These are phyloP conservation scores for Anas platyrhynchos DNA, from an alignment of 2,113 vertebrate species.

Conservation along the genomic window DNA sequence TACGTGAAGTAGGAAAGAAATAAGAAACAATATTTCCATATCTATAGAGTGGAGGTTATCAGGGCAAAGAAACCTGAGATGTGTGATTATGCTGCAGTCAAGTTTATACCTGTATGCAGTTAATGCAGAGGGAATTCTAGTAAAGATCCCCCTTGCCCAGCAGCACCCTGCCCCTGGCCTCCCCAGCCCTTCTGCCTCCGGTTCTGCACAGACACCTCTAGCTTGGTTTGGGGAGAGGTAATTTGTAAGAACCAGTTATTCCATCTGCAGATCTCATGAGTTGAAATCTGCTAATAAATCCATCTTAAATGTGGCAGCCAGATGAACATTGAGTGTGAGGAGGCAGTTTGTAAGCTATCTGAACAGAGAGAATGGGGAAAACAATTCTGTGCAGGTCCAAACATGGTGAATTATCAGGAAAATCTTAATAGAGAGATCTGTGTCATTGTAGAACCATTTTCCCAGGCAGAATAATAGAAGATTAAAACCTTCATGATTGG, in stretches of 20 bases:
- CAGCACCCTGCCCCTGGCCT: background rate
- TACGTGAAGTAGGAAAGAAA: background rate
- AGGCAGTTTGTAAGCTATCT: background rate
- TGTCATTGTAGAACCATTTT: slow-evolving; percentile 17
- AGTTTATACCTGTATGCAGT: background rate
- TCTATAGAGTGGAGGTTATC: background rate
- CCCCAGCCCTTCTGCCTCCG: background rate
- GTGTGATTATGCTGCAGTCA: background rate
- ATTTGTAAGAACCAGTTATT: background rate
- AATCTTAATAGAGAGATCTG: background rate
- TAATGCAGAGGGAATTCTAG: background rate
- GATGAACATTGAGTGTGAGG: background rate
- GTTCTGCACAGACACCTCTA: background rate
- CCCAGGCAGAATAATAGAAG: background rate
- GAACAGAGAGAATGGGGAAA: background rate
- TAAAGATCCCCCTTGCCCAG: background rate
- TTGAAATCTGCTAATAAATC: background rate
- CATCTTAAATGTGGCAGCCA: background rate
- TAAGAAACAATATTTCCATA: background rate
- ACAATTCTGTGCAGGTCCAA: background rate
- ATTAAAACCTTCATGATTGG: background rate
- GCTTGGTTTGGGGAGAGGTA: background rate
- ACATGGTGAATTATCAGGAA: background rate
- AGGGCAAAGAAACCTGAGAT: background rate
- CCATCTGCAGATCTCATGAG: background rate